These are phyloP conservation scores for Pelochelys cantorii DNA, from an alignment of 2,797 vertebrate species.

Conservation along the genomic window DNA sequence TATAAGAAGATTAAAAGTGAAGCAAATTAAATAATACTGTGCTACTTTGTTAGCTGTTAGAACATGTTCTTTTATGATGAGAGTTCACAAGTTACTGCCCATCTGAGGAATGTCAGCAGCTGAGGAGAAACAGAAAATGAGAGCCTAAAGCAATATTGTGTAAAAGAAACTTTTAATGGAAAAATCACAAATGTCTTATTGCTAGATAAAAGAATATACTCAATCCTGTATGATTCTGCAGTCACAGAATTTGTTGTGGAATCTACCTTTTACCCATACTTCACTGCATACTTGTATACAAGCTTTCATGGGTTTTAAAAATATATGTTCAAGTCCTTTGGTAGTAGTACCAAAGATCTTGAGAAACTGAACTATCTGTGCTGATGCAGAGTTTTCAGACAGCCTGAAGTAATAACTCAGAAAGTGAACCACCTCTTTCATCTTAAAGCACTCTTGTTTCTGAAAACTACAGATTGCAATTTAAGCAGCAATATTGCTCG, in stretches of 20 bases:
- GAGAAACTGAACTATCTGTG: neutral
- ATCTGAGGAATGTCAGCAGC: neutral
- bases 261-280: neutral
- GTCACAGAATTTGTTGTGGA: neutral
- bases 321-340: fast-evolving
- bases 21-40: constrained; percentile 18
- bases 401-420: neutral
- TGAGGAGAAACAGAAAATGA: neutral
- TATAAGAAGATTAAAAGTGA: constrained; percentile 67
- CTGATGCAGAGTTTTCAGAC: neutral
- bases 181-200: neutral
- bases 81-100: neutral
- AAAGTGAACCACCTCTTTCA: neutral
- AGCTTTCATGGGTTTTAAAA: neutral
- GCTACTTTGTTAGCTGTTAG: constrained; percentile 23
- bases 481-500: neutral
- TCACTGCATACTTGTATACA: neutral
- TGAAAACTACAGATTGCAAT: neutral
- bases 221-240: neutral
- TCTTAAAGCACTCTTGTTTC: neutral
- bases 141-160: neutral
- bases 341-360: neutral
- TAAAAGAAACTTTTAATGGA: neutral
- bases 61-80: neutral
- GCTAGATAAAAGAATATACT: neutral